Evolutionary conservation across 1,140 invertebrate species (phyloP), one percentile per base, ranked within the genome.

Genomic region (Mya arenaria): DNA sequence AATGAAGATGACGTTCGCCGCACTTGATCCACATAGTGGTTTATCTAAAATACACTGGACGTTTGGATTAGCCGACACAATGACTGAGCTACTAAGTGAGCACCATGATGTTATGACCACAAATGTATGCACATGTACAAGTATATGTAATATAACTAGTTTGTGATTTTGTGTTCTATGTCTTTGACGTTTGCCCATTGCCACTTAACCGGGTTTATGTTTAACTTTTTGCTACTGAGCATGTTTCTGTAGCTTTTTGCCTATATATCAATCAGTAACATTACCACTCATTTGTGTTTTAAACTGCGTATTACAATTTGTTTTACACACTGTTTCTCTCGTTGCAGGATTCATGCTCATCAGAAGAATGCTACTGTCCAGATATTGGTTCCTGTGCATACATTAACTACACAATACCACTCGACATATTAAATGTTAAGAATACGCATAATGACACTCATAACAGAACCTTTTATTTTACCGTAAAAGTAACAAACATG

Each of bases 11-110:
- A 62, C 66, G 17, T 85, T 89, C 71, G 69, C 83, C 17, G 84
- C 84, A 1, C 55, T 75, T 15, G 88, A 89, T 66, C 65, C 71
- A 34, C 84, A 89, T 65, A 87, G 88, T 69, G 88, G 88, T 15
- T 39, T 88, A 6, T 23, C 25, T 15, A 55, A 58, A 48, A 74
- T 83, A 0, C 39, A 80, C 23, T 85, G 84, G 84, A 73, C 39
- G 10, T 78, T 85, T 34, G 41, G 56, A 62, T 79, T 69, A 13
- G 25, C 63, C 28, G 62, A 65, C n/a, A 65, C 62, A 1, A 17
- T 19, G 32, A 65, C 36, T 13, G 15, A n/a, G 48, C 48, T 52
- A 4, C 2, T 10, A 52, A 17, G 25, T n/a, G 48, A 10, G 10
- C 48, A 52, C 25, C 2, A n/a, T 17, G 10, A 17, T 52, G 48